phyloP scores from a whole-genome alignment of 2,888 invertebrate species.

The Cremastobaeus sp. region DNA sequence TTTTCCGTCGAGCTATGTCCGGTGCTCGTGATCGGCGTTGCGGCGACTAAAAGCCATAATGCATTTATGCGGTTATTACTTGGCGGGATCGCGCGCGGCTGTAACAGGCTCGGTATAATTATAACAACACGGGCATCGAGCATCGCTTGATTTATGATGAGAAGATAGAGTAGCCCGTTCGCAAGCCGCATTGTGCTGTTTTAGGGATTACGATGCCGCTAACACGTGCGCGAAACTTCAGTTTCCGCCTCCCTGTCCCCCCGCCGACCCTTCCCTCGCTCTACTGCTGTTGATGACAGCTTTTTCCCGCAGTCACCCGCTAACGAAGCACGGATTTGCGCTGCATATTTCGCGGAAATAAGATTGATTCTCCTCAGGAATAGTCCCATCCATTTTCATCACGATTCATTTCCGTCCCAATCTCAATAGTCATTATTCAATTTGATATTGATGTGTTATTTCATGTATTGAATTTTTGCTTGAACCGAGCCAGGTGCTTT shows the following conservation, averaged over 20 bases:
- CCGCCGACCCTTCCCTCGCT: slow-evolving; percentile 1
- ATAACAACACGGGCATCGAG: slow-evolving; percentile 51
- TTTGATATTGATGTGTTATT: slow-evolving; percentile 55
- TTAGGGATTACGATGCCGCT: slow-evolving; percentile 45
- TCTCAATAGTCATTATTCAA: slow-evolving; percentile 57
- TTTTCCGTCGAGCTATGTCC: slow-evolving; percentile 33
- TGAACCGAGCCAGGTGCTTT: slow-evolving; percentile 4
- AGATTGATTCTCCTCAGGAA: slow-evolving; percentile 57
- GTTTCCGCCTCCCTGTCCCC: slow-evolving; percentile 7
- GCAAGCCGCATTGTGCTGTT: slow-evolving; percentile 23
- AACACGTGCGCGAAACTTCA: slow-evolving; percentile 54
- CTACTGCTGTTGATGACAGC: slow-evolving; percentile 50
- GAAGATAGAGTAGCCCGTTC: slow-evolving; percentile 25
- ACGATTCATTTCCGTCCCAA: slow-evolving; percentile 51
- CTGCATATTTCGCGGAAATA: slow-evolving; percentile 52
- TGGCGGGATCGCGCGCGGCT: slow-evolving; percentile 25
- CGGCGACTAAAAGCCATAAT: slow-evolving; percentile 49
- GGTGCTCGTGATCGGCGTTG: slow-evolving; percentile 40
- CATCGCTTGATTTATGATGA: slow-evolving; percentile 54
- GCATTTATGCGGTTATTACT: slow-evolving; percentile 59
- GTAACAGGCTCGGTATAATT: slow-evolving; percentile 49
- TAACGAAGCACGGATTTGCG: slow-evolving; percentile 50
- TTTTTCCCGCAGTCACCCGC: slow-evolving; percentile 46
- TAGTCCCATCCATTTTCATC: slow-evolving; percentile 57
- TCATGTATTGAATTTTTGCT: slow-evolving; percentile 31